These are phyloP conservation scores for Circaetus gallicus DNA, from an alignment of 2,113 vertebrate genomes.

Conservation along the genomic window DNA sequence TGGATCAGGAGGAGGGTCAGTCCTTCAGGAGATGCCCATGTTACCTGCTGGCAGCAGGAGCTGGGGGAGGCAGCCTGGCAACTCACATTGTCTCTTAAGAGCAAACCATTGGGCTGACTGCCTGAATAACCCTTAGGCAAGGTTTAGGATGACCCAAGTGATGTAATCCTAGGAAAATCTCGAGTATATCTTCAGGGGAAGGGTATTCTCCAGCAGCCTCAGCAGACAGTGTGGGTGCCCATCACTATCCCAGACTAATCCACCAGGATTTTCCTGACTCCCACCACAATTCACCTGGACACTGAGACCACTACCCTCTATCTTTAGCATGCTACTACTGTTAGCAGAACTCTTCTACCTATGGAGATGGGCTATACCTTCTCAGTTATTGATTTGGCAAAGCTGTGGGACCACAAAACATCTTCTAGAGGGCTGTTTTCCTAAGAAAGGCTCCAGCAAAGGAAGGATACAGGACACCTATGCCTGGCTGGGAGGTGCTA, in stretches of 20 bases:
- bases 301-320: background rate
- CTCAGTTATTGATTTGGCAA: background rate
- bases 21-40: background rate
- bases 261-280: background rate
- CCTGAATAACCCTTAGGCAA: background rate
- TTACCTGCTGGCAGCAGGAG: background rate
- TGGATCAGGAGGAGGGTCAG: background rate
- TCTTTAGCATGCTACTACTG: background rate
- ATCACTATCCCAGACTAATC: background rate
- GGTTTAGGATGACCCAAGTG: background rate
- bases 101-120: background rate
- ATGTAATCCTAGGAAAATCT: background rate
- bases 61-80: background rate
- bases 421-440: background rate
- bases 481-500: background rate
- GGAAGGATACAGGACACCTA: background rate
- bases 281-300: background rate
- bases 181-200: background rate
- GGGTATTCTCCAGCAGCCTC: background rate
- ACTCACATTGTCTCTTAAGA: background rate
- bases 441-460: background rate
- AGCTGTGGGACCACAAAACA: background rate
- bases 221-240: background rate
- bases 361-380: background rate
- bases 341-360: background rate